phyloP scores from a whole-genome alignment of 2,797 vertebrate species.

The Ctenopoma multispine region DNA sequence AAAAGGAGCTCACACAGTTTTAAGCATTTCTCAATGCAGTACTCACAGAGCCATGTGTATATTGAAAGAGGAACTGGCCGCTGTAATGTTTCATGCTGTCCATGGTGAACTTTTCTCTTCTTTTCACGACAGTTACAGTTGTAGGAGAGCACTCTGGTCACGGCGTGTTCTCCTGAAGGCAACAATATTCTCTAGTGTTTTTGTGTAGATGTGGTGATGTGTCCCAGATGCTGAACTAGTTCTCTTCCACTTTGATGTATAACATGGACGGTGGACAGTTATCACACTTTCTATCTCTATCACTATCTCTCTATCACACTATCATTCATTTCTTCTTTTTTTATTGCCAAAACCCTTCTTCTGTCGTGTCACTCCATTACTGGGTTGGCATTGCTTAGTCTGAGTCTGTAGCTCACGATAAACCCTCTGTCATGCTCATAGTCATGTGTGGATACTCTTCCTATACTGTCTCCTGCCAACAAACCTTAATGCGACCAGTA shows the following conservation, averaged over 20 bases:
- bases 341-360: neutral
- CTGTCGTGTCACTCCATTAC: neutral
- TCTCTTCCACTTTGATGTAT: neutral
- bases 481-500: neutral
- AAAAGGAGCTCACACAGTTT: neutral
- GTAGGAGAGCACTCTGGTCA: neutral
- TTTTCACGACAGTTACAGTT: neutral
- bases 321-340: neutral
- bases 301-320: too few relatives aligned
- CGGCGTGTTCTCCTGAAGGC: neutral
- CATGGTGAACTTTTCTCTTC: neutral
- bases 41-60: neutral
- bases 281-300: too few relatives aligned
- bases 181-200: neutral
- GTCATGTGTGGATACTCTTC: neutral
- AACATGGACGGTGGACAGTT: neutral
- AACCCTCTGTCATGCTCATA: neutral
- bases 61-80: neutral
- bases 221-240: neutral
- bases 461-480: neutral
- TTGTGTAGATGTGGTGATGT: neutral
- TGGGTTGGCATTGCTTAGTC: neutral
- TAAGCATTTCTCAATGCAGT: neutral
- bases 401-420: neutral
- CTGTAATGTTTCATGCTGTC: neutral